phyloP scores from a whole-genome alignment of 2,113 vertebrate genomes.

The Vombatus ursinus region DNA sequence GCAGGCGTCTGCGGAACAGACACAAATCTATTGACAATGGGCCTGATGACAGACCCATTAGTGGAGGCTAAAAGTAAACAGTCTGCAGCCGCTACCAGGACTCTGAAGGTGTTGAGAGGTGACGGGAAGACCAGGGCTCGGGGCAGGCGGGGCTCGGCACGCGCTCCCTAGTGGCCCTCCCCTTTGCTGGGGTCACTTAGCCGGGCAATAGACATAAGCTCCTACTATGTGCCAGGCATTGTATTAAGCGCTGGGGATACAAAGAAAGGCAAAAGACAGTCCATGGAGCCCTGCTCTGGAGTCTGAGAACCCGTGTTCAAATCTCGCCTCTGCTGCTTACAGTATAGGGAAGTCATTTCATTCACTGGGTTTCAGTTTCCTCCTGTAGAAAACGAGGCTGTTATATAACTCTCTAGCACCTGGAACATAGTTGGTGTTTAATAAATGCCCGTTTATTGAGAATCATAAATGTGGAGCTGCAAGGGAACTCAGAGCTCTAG shows the following conservation, averaged over 20 bases:
- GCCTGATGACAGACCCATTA: not conserved
- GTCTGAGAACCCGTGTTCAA: not conserved
- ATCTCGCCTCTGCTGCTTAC: not conserved
- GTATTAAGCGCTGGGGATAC: not conserved
- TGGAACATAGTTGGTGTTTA: not conserved
- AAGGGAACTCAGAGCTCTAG: no score
- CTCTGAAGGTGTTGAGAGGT: not conserved
- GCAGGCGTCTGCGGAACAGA: not conserved
- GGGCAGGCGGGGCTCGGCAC: not conserved
- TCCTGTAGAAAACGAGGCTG: not conserved
- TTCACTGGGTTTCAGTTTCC: not conserved
- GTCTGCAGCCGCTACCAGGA: not conserved
- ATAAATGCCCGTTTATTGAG: not conserved
- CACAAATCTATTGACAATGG: not conserved
- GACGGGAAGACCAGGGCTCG: accelerated
- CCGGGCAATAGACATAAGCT: accelerated
- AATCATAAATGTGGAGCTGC: not conserved
- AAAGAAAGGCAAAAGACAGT: not conserved
- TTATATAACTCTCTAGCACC: not conserved
- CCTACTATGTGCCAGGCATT: not conserved
- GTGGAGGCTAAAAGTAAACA: not conserved
- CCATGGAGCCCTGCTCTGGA: not conserved
- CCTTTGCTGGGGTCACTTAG: not conserved
- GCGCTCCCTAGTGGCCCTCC: not conserved
- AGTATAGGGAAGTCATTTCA: not conserved